Base-by-base conservation (phyloP, 37 sponge, comb jelly and placozoan species). In the Tethya wilhelma region DNA sequence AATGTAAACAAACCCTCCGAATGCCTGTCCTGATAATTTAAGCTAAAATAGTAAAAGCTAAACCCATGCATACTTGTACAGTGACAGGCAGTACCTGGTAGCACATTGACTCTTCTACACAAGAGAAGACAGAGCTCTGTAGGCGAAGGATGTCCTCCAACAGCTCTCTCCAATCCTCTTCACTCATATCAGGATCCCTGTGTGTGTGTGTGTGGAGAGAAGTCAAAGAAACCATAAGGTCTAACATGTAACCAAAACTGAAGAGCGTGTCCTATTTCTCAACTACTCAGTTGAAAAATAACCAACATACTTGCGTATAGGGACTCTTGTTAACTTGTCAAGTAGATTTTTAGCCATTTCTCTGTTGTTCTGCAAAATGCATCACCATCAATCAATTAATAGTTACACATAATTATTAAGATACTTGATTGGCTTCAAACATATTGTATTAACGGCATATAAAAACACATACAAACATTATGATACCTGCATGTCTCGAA, bases 311-410 rank as follows among this genome's bases (percentile, higher is more conserved):
- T 36, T 64, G 64, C 85, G 83, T n/a, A 62, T 64, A 30, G 93
- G 89, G 25, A 73, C 60, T 74, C 93, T 62, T 19, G 85, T 67
- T 3, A 87, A 33, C 67, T 72, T 77, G 0, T 77, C 44, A 59
- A 92, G 58, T 71, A 92, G 14, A 65, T 92, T 71, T 66, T 92
- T 59, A 38, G 73, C 93, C 59, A 80, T 76, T 17, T 59, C 37
- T n/a, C n/a, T n/a, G n/a, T n/a, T n/a, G n/a, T n/a, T n/a, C n/a
- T n/a, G n/a, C n/a, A n/a, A n/a, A n/a, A n/a, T n/a, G n/a, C n/a
- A n/a, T n/a, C n/a, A n/a, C n/a, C n/a, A n/a, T n/a, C n/a, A n/a
- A n/a, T n/a, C n/a, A n/a, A n/a, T n/a, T n/a, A n/a, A n/a, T n/a
- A n/a, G n/a, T n/a, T n/a, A n/a, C n/a, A n/a, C n/a, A n/a, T n/a